A percentile compares a stretch with the other conserved stretches of the same genome.
Evolutionary conservation across 2,888 invertebrate genomes (phyloP).

Genomic region (Harpalus rufipes): DNA sequence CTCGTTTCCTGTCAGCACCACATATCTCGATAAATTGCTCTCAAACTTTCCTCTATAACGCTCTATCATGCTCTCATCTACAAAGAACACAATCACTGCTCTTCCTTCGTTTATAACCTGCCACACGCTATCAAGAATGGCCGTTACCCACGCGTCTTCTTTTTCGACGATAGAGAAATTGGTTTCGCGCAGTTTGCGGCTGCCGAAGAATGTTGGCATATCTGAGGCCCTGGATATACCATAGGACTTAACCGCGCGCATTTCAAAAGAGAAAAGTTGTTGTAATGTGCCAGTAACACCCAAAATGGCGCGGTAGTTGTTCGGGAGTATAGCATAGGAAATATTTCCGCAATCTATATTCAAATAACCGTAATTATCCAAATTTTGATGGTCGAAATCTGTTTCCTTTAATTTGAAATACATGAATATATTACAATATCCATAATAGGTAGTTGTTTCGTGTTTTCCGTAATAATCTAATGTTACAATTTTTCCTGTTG

Average conservation of each 20-base stretch:
- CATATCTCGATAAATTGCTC: slow-evolving; percentile 1
- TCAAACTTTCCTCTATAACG: not conserved
- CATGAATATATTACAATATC: slow-evolving; percentile 40
- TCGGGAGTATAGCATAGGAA: slow-evolving; percentile 45
- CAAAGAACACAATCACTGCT: slow-evolving; percentile 54
- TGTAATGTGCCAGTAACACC: slow-evolving; percentile 43
- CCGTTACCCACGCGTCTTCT: slow-evolving; percentile 14
- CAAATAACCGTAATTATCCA: slow-evolving; percentile 37
- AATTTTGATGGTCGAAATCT: not conserved
- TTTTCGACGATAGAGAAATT: slow-evolving; percentile 1
- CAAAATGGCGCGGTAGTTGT: slow-evolving; percentile 19
- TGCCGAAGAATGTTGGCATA: slow-evolving; percentile 56
- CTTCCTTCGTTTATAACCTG: not conserved
- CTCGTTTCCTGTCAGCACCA: slow-evolving; percentile 34
- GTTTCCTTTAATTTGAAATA: slow-evolving; percentile 48
- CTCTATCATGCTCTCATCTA: slow-evolving; percentile 13
- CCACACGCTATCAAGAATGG: slow-evolving; percentile 23
- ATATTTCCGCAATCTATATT: slow-evolving; percentile 3
- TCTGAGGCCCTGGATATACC: slow-evolving; percentile 14
- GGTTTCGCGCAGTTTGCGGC: slow-evolving; percentile 2
- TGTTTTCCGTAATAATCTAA: slow-evolving; percentile 20
- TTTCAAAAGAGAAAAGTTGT: slow-evolving; percentile 15
- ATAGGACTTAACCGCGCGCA: slow-evolving; percentile 10
- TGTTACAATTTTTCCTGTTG: not conserved
- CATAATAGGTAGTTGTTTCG: not conserved